Conservation (phyloP, 1,140 invertebrate species). For the Melipona quadrifasciata region DNA sequence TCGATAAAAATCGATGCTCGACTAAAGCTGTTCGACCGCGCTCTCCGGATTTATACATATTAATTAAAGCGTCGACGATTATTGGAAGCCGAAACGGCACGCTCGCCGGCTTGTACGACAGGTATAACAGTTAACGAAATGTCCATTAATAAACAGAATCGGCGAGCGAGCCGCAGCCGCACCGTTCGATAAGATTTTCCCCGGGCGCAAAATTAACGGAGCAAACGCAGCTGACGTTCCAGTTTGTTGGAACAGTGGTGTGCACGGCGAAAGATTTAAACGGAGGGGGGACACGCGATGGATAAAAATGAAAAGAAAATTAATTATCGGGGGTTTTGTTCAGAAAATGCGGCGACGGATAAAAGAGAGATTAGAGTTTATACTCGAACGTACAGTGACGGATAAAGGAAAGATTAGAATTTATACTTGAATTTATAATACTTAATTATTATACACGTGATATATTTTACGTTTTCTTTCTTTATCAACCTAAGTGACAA, state of each 20-base stretch:
- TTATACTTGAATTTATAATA: too few species aligned
- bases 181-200: neutral
- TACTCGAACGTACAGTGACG: too few species aligned
- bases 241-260: neutral
- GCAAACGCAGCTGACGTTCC: neutral
- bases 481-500: too few species aligned
- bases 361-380: too few species aligned
- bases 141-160: constrained; percentile 39
- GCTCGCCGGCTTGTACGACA: constrained; percentile 23
- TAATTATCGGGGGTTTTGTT: fast-evolving
- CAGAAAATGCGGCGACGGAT: too few species aligned
- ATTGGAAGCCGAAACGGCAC: constrained; percentile 51
- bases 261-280: neutral
- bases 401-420: too few species aligned
- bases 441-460: too few species aligned
- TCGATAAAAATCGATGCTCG: constrained; percentile 56
- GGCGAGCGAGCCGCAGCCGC: neutral
- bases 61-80: constrained; percentile 61
- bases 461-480: too few species aligned
- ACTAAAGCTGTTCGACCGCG: constrained; percentile 41
- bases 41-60: constrained; percentile 54
- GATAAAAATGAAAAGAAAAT: neutral
- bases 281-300: neutral
- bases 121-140: constrained; percentile 42
- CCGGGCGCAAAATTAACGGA: constrained; percentile 20